Conservation (phyloP, 2,888 invertebrate genomes). For the Cremastobaeus sp. region DNA sequence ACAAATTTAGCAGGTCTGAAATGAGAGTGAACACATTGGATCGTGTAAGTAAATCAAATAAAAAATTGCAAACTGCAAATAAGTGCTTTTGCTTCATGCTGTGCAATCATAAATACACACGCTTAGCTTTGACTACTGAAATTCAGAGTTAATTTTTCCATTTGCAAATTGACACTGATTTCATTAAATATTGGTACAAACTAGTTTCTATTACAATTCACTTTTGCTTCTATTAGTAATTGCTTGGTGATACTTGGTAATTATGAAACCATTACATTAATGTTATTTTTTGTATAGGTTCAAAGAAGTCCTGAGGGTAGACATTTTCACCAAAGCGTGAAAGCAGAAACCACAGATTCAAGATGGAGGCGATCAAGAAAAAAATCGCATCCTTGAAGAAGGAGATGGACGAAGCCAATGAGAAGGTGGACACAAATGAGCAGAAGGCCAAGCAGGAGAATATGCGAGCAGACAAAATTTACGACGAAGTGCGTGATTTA, state of each 20-base stretch:
- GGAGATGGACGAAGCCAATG: conserved; percentile 85
- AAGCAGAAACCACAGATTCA: conserved; percentile 60
- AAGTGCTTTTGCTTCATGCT: conserved; percentile 13
- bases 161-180: too few relatives aligned
- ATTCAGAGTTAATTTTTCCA: too few relatives aligned
- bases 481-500: conserved; percentile 95
- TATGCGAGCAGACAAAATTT: conserved; percentile 80
- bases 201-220: too few relatives aligned
- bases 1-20: conserved; percentile 38
- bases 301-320: conserved; percentile 12
- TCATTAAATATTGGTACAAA: too few relatives aligned
- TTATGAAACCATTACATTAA: conserved; percentile 6
- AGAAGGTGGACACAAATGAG: conserved; percentile 83
- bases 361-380: conserved; percentile 87
- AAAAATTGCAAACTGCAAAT: background rate
- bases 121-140: background rate
- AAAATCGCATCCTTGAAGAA: conserved; percentile 86
- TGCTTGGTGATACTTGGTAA: background rate
- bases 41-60: conserved; percentile 36
- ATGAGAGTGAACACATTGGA: conserved; percentile 27
- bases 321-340: conserved; percentile 27
- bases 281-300: conserved; percentile 21
- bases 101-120: background rate
- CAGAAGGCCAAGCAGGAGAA: conserved; percentile 81
- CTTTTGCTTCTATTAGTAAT: too few relatives aligned